Percentiles rank a stretch among this genome's conserved stretches.
Evolutionary conservation across 2,113 vertebrate species (phyloP).

Genomic region (Trinectes maculatus): DNA sequence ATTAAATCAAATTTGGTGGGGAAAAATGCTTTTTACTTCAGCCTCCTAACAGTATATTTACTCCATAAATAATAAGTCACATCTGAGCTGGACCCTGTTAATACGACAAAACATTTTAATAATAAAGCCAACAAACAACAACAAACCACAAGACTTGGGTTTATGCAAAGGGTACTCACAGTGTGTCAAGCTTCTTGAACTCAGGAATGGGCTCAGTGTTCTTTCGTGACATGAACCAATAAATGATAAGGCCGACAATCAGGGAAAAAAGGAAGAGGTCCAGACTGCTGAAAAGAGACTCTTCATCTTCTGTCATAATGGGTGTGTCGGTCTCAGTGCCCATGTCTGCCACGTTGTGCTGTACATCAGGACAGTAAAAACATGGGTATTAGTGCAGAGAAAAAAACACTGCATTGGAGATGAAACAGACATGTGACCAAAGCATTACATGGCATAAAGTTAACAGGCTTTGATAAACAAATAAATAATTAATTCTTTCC

Average conservation of each 20-base stretch:
- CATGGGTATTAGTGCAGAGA: neutral
- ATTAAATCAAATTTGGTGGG: no score
- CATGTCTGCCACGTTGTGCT: conserved; percentile 75
- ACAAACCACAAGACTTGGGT: neutral
- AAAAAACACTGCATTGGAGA: neutral
- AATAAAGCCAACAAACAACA: neutral
- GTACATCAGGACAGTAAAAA: conserved; percentile 9
- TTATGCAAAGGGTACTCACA: conserved; percentile 73
- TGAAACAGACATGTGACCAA: neutral
- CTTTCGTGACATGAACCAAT: conserved; percentile 93
- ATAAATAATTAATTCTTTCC: neutral
- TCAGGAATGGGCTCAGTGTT: conserved; percentile 91
- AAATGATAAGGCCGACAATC: conserved; percentile 87
- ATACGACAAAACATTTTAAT: neutral
- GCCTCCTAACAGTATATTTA: no score
- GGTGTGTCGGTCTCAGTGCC: conserved; percentile 57
- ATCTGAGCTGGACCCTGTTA: neutral
- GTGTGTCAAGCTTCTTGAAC: conserved; percentile 86
- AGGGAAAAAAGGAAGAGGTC: conserved; percentile 91
- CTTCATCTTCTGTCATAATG: conserved; percentile 69
- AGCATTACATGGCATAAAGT: neutral
- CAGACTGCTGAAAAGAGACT: conserved; percentile 86
- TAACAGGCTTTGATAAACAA: neutral
- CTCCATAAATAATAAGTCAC: no score
- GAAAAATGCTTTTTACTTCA: no score